Base-by-base conservation (phyloP, 2,888 invertebrate genomes). In the Andricus quercusramuli region DNA sequence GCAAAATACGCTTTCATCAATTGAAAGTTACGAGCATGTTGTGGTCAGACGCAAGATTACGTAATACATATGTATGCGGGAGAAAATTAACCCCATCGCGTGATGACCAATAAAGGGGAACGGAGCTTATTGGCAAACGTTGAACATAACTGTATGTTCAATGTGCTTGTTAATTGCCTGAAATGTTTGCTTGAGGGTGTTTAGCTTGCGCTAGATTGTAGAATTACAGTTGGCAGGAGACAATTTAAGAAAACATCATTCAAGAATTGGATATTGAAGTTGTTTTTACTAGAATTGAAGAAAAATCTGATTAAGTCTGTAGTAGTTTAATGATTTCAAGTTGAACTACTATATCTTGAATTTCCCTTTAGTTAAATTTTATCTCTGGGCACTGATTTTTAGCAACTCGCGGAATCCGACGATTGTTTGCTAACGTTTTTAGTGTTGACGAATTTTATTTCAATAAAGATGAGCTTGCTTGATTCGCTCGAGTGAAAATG, bases 11-110 rank as follows among this genome's bases (percentile, higher is more conserved):
- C 70, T 70, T 44, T 47, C 44, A 70, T 70, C 44, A 70, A 51
- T 70, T 47, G 70, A 70, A 44, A 47, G 25, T 70, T 51, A 47
- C 70, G 47, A 70, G 51, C 70, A 70, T 70, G 25, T 29, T 47
- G 29, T 17, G 20, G 70, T n/a, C 51, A 11, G 8, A 70, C 29
- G 20, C 70, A 70, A 70, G 47, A 51, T 51, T 51, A n/a, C 22
- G 51, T 51, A 70, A 32, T 74, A 51, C 51, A 56, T 56, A 56
- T 74, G 56, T 74, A 56, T 74, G 74, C 56, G 56, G 56, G 51
- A 56, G n/a, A 4, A 56, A 56, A 74, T 74, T 2, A 70, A 47
- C 25, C 47, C 29, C 25, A 74, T 74, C 6, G 51, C 56, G 11
- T 56, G 51, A 32, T 32, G 70, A 32, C 74, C 74, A 29, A 29